Evolutionary conservation across 2,888 invertebrate species (phyloP).

Genomic region (Hypomecis atomaria): DNA sequence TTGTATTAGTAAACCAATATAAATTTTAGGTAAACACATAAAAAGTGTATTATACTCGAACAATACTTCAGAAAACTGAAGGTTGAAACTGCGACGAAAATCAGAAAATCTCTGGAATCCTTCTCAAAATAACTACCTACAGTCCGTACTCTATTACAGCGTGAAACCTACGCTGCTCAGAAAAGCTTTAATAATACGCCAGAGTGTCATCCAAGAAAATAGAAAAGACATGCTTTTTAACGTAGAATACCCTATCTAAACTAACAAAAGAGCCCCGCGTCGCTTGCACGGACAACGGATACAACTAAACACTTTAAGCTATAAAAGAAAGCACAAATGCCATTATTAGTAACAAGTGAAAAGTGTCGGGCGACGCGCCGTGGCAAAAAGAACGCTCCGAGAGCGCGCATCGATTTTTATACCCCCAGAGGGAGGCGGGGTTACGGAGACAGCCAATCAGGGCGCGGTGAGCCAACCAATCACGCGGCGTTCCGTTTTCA

Average conservation of each 20-base stretch:
- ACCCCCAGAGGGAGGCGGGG: constrained; percentile 77
- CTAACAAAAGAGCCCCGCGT: constrained; percentile 75
- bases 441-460: constrained; percentile 75
- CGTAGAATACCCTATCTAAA: constrained; percentile 66
- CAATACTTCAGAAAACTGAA: not conserved
- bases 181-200: constrained; percentile 40
- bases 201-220: constrained; percentile 58
- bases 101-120: not conserved
- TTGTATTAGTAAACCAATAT: too few species aligned
- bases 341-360: constrained; percentile 78
- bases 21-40: not conserved
- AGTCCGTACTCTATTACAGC: constrained; percentile 6
- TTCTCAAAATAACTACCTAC: constrained; percentile 3
- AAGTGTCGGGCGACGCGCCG: constrained; percentile 75
- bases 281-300: constrained; percentile 74
- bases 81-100: not conserved
- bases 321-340: constrained; percentile 77
- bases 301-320: constrained; percentile 81
- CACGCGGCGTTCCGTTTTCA: constrained; percentile 72
- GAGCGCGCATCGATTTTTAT: constrained; percentile 81
- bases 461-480: constrained; percentile 79
- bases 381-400: constrained; percentile 70
- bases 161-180: constrained; percentile 10
- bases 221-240: constrained; percentile 74
- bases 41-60: not conserved